Evolutionary conservation across 2,888 invertebrate species (phyloP).

Genomic region (Entomobrya multifasciata): DNA sequence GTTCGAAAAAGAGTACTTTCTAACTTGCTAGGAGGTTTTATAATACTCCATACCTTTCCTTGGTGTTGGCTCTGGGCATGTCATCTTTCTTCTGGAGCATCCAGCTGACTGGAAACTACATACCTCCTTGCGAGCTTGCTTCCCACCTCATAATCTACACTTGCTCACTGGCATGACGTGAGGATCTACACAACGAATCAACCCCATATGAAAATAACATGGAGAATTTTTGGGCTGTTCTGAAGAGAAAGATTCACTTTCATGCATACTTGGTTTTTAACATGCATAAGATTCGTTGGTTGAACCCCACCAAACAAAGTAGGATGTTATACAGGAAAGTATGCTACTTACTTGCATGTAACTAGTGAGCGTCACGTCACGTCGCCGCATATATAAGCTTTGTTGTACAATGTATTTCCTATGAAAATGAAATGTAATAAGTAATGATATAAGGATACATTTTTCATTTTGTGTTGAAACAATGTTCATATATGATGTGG

Average conservation of each 20-base stretch:
- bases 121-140: slow-evolving; percentile 50
- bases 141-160: slow-evolving; percentile 45
- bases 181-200: not conserved
- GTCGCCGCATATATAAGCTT: no score
- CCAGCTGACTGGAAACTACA: slow-evolving; percentile 64
- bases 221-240: not conserved
- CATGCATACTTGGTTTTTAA: no score
- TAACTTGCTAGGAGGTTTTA: not conserved
- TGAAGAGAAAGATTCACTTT: not conserved
- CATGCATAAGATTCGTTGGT: no score
- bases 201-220: not conserved
- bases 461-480: not conserved
- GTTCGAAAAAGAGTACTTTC: not conserved
- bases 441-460: no score
- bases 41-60: slow-evolving; percentile 24
- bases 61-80: slow-evolving; percentile 52
- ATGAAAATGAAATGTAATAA: no score
- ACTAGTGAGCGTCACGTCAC: no score
- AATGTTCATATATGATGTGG: not conserved
- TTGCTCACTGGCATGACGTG: not conserved
- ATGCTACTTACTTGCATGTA: no score
- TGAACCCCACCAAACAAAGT: no score
- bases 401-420: no score
- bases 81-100: slow-evolving; percentile 48
- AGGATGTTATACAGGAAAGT: no score